phyloP scores from a whole-genome alignment of 2,797 vertebrate species.

The Hipposideros larvatus region DNA sequence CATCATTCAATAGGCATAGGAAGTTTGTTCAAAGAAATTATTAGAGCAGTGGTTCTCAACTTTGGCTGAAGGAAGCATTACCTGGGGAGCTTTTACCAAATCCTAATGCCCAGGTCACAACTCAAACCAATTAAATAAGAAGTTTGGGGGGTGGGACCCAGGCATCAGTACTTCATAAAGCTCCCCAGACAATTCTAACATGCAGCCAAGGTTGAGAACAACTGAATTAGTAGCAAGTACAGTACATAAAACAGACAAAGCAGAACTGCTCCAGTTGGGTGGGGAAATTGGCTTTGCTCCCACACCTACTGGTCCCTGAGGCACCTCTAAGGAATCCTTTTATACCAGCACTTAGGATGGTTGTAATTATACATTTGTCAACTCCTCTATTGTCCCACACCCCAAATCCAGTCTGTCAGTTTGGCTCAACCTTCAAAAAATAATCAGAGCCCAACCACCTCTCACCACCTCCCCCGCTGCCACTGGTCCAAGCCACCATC shows the following conservation, averaged over 20 bases:
- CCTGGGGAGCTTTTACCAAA: neutral
- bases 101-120: neutral
- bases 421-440: constrained; percentile 42
- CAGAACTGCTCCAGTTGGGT: neutral
- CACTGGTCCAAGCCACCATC: neutral
- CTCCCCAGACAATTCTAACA: neutral
- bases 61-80: neutral
- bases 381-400: neutral
- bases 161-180: neutral
- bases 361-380: neutral
- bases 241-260: neutral
- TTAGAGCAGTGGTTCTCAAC: constrained; percentile 6
- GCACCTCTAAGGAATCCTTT: neutral
- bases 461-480: neutral
- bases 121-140: neutral
- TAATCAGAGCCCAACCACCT: neutral
- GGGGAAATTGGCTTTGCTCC: neutral
- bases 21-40: constrained; percentile 32
- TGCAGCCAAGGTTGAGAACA: neutral
- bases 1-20: neutral
- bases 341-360: neutral
- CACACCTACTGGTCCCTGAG: rapidly evolving
- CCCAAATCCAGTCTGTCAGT: neutral
- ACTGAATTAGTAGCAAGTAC: neutral
- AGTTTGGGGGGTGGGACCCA: neutral